phyloP scores from a whole-genome alignment of 1,140 invertebrate genomes.

The Eulimnadia texana region DNA sequence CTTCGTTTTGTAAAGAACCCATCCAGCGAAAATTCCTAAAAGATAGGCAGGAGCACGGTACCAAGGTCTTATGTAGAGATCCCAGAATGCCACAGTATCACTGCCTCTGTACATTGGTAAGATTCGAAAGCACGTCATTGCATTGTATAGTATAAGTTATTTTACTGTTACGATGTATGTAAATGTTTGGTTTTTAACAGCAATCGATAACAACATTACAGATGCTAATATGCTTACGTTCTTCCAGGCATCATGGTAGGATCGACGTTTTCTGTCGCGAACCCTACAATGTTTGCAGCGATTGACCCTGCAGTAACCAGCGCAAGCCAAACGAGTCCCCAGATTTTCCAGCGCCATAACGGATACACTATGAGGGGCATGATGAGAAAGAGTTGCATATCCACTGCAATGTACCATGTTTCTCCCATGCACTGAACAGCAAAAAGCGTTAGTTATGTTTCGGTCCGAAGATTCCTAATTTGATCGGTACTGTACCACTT shows the following conservation, averaged over 20 bases:
- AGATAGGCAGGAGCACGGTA: constrained; percentile 11
- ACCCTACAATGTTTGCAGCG: no score
- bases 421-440: constrained; percentile 13
- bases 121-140: no score
- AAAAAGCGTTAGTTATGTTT: not conserved
- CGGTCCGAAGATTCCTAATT: not conserved
- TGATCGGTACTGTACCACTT: not conserved
- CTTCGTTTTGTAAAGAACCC: constrained; percentile 10
- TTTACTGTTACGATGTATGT: no score
- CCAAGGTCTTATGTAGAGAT: constrained; percentile 11
- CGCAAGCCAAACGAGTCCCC: not conserved
- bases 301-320: not conserved
- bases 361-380: constrained; percentile 12
- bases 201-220: no score
- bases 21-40: constrained; percentile 13
- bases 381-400: constrained; percentile 15
- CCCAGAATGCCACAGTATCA: not conserved
- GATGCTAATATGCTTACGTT: no score
- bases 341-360: constrained; percentile 9
- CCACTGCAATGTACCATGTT: constrained; percentile 15
- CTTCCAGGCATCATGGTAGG: no score
- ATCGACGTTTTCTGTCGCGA: no score
- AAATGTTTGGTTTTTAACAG: no score
- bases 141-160: no score
- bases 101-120: not conserved